phyloP scores from a whole-genome alignment of 2,113 vertebrate genomes.

The Pseudopodoces humilis region DNA sequence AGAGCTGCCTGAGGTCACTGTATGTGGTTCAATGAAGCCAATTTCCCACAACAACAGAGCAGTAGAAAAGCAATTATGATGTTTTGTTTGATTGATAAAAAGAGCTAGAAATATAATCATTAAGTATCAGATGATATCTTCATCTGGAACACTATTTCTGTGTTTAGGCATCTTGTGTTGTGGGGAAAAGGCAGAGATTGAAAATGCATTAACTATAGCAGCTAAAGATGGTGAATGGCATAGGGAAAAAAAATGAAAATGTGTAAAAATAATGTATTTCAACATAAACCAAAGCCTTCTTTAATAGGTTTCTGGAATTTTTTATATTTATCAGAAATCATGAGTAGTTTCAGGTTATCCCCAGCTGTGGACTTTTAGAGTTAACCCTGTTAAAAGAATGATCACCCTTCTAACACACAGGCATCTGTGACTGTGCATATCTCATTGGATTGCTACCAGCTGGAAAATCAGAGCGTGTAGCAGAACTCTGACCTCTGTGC shows the following conservation, averaged over 20 bases:
- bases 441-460: background rate
- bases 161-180: background rate
- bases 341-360: background rate
- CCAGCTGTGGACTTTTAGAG: background rate
- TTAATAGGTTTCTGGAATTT: background rate
- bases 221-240: background rate
- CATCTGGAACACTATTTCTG: background rate
- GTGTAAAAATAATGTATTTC: background rate
- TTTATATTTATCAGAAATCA: background rate
- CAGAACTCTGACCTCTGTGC: background rate
- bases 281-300: background rate
- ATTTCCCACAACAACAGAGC: background rate
- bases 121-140: background rate
- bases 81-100: background rate
- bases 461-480: background rate
- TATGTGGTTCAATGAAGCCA: background rate
- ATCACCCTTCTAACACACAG: background rate
- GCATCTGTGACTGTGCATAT: background rate
- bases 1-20: background rate
- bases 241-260: background rate
- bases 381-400: background rate
- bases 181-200: background rate
- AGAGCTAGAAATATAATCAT: background rate
- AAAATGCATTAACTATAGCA: background rate
- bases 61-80: background rate